Evolutionary conservation across 35 echinoderm and acorn worm species (phyloP).

Genomic region (Diadema setosum): DNA sequence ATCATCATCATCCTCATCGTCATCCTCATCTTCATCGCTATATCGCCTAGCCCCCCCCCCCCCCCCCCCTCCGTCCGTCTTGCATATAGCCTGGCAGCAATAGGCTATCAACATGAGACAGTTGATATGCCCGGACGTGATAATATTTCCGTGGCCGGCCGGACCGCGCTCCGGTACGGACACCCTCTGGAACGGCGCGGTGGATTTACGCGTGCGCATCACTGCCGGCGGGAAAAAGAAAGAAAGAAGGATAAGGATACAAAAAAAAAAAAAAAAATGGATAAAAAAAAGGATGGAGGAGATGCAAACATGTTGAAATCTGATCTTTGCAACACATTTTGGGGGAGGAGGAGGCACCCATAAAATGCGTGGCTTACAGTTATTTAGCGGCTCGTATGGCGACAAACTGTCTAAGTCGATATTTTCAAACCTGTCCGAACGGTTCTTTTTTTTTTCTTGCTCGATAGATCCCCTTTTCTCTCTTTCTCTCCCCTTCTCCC

Average conservation of each 20-base stretch:
- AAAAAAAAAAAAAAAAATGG: no score
- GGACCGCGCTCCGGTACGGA: not conserved
- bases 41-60: no score
- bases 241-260: not conserved
- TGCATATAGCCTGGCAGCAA: not conserved
- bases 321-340: slow-evolving; percentile 3
- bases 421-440: no score
- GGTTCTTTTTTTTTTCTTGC: not conserved
- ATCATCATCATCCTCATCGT: not conserved
- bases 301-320: not conserved
- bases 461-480: not conserved
- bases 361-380: slow-evolving; percentile 6
- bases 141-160: not conserved
- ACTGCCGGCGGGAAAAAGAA: not conserved
- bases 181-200: not conserved
- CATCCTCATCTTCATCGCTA: not conserved
- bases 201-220: not conserved
- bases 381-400: not conserved
- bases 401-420: not conserved
- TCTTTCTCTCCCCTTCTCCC: not conserved
- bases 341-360: not conserved
- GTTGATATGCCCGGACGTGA: not conserved
- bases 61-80: not conserved
- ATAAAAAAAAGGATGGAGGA: not conserved
- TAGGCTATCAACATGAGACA: not conserved